Conservation (phyloP, 2,888 invertebrate species). For the Sinelater perroti region DNA sequence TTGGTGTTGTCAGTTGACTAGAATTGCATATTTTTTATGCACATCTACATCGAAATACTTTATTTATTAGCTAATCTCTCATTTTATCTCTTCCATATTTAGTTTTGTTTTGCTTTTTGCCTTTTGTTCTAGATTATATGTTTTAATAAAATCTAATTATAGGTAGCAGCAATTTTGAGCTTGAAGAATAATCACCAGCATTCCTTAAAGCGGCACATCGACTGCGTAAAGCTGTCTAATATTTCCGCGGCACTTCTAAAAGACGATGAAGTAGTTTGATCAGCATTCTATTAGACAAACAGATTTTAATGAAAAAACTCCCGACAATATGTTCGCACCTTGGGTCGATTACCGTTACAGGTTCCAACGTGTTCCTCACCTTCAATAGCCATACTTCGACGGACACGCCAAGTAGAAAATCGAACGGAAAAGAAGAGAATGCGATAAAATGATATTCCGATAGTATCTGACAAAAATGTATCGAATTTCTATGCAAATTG, state of each 20-base stretch:
- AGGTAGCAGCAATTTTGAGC: too few relatives aligned
- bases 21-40: too few relatives aligned
- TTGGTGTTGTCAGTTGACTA: too few relatives aligned
- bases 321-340: slow-evolving; percentile 16
- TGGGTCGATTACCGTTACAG: slow-evolving; percentile 26
- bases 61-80: too few relatives aligned
- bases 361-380: slow-evolving; percentile 18
- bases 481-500: slow-evolving; percentile 21
- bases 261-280: neutral
- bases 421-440: slow-evolving; percentile 17
- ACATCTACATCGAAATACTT: too few relatives aligned
- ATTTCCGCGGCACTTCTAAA: neutral
- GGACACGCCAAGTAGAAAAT: slow-evolving; percentile 16
- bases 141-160: too few relatives aligned
- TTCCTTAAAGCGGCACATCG: neutral
- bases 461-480: neutral
- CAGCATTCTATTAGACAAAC: neutral
- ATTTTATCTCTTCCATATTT: too few relatives aligned
- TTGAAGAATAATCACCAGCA: too few relatives aligned
- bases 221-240: slow-evolving; percentile 5
- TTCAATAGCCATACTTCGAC: slow-evolving; percentile 12
- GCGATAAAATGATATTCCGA: slow-evolving; percentile 5
- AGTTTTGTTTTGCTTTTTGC: too few relatives aligned
- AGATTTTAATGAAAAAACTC: slow-evolving; percentile 5
- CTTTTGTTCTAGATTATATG: too few relatives aligned